phyloP scores from a whole-genome alignment of 2,888 invertebrate genomes.

The Iphiclides podalirius region DNA sequence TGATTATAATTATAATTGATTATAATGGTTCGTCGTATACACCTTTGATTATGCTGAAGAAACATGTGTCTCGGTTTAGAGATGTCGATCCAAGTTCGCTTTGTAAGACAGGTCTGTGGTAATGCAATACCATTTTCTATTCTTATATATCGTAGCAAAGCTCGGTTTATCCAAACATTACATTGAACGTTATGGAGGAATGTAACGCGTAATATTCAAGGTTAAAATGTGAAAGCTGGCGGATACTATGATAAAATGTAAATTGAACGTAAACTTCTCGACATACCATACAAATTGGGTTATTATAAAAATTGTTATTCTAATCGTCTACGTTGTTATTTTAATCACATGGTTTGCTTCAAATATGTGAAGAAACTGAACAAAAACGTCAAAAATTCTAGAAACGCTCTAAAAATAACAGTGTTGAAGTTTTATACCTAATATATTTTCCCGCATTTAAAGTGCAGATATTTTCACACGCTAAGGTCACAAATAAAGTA shows the following conservation, averaged over 20 bases:
- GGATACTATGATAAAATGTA: conserved; percentile 3
- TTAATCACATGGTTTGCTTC: no score
- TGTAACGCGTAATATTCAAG: conserved; percentile 6
- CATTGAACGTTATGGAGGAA: conserved; percentile 6
- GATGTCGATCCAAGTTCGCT: conserved; percentile 15
- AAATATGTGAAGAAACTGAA: no score
- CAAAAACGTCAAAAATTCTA: no score
- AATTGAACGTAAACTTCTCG: no score
- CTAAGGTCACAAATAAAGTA: conserved; percentile 21
- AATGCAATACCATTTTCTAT: conserved; percentile 13
- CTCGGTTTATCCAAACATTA: conserved; percentile 6
- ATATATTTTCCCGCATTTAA: conserved; percentile 10
- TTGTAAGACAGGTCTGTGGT: conserved; percentile 1
- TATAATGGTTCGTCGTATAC: no score
- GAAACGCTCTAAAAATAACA: no score
- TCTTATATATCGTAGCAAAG: conserved; percentile 2
- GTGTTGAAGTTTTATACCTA: neutral
- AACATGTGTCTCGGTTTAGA: neutral
- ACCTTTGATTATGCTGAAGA: no score
- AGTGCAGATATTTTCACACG: conserved; percentile 15
- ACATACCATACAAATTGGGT: no score
- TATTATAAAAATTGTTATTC: no score
- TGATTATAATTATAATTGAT: no score
- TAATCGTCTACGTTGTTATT: no score
- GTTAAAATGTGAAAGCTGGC: conserved; percentile 6